Evolutionary conservation across 2,113 vertebrate genomes (phyloP).

Genomic region (Hippocampus zosterae): DNA sequence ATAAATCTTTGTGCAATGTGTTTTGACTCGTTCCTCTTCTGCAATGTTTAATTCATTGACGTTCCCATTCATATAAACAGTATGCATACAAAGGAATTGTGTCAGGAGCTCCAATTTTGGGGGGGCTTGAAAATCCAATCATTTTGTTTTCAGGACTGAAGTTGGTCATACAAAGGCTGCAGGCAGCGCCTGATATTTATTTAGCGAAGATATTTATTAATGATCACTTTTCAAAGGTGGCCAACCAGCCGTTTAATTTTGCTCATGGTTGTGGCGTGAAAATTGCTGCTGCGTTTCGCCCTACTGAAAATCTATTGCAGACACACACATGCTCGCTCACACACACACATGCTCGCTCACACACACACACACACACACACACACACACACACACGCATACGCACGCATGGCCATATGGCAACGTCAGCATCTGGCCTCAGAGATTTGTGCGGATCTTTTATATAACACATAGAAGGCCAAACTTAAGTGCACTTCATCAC

Average conservation of each 20-base stretch:
- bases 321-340: background rate
- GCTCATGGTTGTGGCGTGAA: slow-evolving; percentile 19
- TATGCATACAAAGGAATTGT: slow-evolving; percentile 2
- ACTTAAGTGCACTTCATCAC: slow-evolving; percentile 15
- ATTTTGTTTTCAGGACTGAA: slow-evolving; percentile 16
- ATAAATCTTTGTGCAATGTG: slow-evolving; percentile 3
- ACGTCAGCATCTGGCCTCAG: slow-evolving; percentile 51
- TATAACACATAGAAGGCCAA: slow-evolving; percentile 40
- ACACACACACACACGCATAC: slow-evolving; percentile 24
- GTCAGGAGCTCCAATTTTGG: background rate
- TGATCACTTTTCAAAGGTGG: background rate
- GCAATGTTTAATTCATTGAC: slow-evolving; percentile 26
- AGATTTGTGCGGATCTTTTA: slow-evolving; percentile 54
- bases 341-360: slow-evolving; percentile 34
- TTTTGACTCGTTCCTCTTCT: background rate
- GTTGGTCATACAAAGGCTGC: slow-evolving; percentile 11
- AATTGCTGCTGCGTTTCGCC: slow-evolving; percentile 20
- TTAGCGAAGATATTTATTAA: slow-evolving; percentile 9
- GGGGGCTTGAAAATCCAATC: background rate
- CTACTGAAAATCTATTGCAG: slow-evolving; percentile 10
- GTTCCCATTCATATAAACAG: background rate
- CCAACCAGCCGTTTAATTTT: slow-evolving; percentile 15
- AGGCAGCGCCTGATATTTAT: too few relatives aligned
- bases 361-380: slow-evolving; percentile 31
- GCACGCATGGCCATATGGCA: slow-evolving; percentile 58